phyloP scores from a whole-genome alignment of 1,140 invertebrate species.

The Tetraneura akinire region DNA sequence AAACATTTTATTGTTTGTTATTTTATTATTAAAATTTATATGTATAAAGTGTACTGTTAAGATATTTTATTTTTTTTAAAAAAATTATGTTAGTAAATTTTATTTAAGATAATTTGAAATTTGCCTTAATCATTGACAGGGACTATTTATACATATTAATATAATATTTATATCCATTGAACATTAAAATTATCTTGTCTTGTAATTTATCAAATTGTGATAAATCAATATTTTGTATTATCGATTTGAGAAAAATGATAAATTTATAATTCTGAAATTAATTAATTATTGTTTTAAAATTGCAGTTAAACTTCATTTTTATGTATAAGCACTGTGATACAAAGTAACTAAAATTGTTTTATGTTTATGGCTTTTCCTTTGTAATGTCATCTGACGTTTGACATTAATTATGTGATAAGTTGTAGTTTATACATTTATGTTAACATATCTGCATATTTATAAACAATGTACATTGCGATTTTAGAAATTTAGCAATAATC shows the following conservation, averaged over 20 bases:
- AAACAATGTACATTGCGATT: constrained; percentile 34
- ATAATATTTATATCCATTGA: not conserved
- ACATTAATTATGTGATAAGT: constrained; percentile 41
- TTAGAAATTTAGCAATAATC: constrained; percentile 41
- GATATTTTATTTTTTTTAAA: constrained; percentile 1
- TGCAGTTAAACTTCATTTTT: not conserved
- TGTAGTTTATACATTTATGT: constrained; percentile 12
- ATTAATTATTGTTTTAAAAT: not conserved
- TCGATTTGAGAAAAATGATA: not conserved
- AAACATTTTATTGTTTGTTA: constrained; percentile 53
- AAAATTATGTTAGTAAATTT: not conserved
- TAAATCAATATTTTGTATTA: constrained; percentile 3
- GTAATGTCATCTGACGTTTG: not conserved
- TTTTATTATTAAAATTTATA: constrained; percentile 40
- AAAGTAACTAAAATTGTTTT: constrained; percentile 27
- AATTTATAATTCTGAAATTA: not conserved
- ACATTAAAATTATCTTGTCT: not conserved
- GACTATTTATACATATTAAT: not conserved
- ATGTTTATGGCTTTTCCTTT: constrained; percentile 6
- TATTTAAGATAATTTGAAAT: not conserved
- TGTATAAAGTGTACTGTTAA: constrained; percentile 26
- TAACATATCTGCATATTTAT: constrained; percentile 26
- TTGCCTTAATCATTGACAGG: not conserved
- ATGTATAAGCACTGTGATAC: constrained; percentile 41
- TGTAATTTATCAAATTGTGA: not conserved